Evolutionary conservation across 1,140 invertebrate species (phyloP).

Genomic region (Pseudoatta argentina): DNA sequence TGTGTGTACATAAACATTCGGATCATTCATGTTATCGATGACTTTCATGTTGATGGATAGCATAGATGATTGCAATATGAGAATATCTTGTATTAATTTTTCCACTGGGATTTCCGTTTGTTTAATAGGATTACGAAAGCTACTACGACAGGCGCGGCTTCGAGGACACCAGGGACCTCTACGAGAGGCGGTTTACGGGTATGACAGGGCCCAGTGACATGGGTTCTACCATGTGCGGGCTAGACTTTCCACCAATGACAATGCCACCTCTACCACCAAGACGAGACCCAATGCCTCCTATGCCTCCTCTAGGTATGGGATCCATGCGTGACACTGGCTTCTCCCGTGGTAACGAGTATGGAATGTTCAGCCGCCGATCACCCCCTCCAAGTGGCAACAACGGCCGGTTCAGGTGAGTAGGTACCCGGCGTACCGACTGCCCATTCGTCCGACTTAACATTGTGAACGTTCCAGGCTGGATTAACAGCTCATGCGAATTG

Average conservation of each 20-base stretch:
- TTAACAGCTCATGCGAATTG: slow-evolving; percentile 85
- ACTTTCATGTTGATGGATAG: neutral
- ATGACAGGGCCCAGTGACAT: slow-evolving; percentile 88
- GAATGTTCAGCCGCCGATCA: slow-evolving; percentile 93
- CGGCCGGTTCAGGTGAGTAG: slow-evolving; percentile 86
- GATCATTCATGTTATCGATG: neutral
- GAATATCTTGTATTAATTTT: neutral
- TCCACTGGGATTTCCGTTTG: neutral
- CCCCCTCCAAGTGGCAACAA: slow-evolving; percentile 88
- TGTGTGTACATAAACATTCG: too few relatives aligned
- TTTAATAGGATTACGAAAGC: slow-evolving; percentile 91
- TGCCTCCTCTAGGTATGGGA: slow-evolving; percentile 88
- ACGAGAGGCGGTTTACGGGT: slow-evolving; percentile 92
- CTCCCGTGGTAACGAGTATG: slow-evolving; percentile 89
- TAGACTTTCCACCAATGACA: slow-evolving; percentile 89
- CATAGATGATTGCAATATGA: neutral
- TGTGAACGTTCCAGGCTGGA: slow-evolving; percentile 84
- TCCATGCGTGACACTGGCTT: slow-evolving; percentile 87
- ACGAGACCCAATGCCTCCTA: slow-evolving; percentile 89
- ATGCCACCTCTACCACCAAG: slow-evolving; percentile 88
- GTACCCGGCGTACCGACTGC: slow-evolving; percentile 72
- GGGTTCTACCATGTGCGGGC: slow-evolving; percentile 88
- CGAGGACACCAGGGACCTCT: slow-evolving; percentile 92
- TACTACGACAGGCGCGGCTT: slow-evolving; percentile 92
- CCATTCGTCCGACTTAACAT: slow-evolving; percentile 83